Evolutionary conservation across 2,888 invertebrate species (phyloP), one percentile per base, ranked within the genome.

Genomic region (Habrosyne pyritoides): DNA sequence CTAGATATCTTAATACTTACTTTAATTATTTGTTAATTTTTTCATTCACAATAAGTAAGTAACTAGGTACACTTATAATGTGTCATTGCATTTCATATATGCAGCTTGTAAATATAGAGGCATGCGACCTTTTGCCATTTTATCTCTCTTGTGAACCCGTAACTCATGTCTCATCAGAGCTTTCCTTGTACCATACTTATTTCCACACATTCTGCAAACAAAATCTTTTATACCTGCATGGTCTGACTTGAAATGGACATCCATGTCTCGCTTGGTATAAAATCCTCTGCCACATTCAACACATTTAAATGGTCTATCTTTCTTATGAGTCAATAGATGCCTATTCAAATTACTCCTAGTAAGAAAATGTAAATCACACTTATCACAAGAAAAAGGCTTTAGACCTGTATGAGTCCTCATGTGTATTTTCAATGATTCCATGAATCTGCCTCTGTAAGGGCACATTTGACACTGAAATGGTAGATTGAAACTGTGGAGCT

Each of bases 261-360:
- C 79, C 66, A 84, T 64, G 64, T 87, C 85, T 33, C 71, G 64
- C 33, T 84, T 79, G 10, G 73, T 73, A 56, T 84, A 79, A 64
- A 87, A 87, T 1, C 81, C 79, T 72, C 82, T 64, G 0, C 68
- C 71, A 57, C 88, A 88, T 61, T 84, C 82, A 33, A 65, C 33
- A 60, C 87, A 88, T 69, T 83, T 85, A 26, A 73, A 78, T 0
- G 81, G 83, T 42, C 73, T 77, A 10, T 83, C 82, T 48, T 86
- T 81, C 47, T 64, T 79, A 59, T 88, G 87, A 3, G 81, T 87
- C 24, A 86, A 59, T 7, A 84, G 59, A 72, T 88, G 88, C 54
- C 85, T 74, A 47, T 84, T 87, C 0, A 88, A 65, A 64, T 88
- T 88, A 57, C 88, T 86, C 52, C 79, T 71, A 5, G 86, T 87